Conservation (phyloP, 2,797 vertebrate species). For the Danio aesculapii region DNA sequence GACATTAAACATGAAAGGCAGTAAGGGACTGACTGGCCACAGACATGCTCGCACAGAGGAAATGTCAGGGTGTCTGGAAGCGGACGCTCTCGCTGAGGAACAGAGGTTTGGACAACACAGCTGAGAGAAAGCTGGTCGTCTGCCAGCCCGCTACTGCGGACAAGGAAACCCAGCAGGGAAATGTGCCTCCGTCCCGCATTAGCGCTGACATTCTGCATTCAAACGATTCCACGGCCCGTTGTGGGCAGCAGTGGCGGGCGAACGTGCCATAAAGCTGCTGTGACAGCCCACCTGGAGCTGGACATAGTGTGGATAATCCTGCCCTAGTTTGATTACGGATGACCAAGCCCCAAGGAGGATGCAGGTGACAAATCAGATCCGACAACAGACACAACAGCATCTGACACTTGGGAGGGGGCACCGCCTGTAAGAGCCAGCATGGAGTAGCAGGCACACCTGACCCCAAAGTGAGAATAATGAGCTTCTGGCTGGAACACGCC, state of each 20-base stretch:
- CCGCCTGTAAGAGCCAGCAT: slow-evolving; percentile 36
- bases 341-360: slow-evolving; percentile 29
- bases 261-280: slow-evolving; percentile 31
- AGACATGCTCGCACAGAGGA: slow-evolving; percentile 32
- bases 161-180: slow-evolving; percentile 36
- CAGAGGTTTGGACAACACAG: slow-evolving; percentile 36
- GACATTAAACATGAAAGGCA: slow-evolving; percentile 54
- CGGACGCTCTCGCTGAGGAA: slow-evolving; percentile 10
- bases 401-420: slow-evolving; percentile 39
- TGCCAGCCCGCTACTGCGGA: slow-evolving; percentile 33
- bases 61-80: slow-evolving; percentile 45
- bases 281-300: slow-evolving; percentile 53
- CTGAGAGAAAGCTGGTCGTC: slow-evolving; percentile 38
- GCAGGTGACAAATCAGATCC: slow-evolving; percentile 54
- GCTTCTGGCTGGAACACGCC: slow-evolving; percentile 29
- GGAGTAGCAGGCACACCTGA: slow-evolving; percentile 48
- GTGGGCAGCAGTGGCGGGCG: slow-evolving; percentile 4
- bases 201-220: slow-evolving; percentile 41
- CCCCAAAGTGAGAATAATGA: slow-evolving; percentile 46
- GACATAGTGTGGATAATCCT: slow-evolving; percentile 45
- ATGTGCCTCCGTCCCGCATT: slow-evolving; percentile 37
- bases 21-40: slow-evolving; percentile 34
- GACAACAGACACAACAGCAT: slow-evolving; percentile 51
- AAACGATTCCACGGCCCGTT: not conserved
- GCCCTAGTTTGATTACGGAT: slow-evolving; percentile 45